phyloP scores from a whole-genome alignment of 2,888 invertebrate species.

The Leistus spinibarbis region DNA sequence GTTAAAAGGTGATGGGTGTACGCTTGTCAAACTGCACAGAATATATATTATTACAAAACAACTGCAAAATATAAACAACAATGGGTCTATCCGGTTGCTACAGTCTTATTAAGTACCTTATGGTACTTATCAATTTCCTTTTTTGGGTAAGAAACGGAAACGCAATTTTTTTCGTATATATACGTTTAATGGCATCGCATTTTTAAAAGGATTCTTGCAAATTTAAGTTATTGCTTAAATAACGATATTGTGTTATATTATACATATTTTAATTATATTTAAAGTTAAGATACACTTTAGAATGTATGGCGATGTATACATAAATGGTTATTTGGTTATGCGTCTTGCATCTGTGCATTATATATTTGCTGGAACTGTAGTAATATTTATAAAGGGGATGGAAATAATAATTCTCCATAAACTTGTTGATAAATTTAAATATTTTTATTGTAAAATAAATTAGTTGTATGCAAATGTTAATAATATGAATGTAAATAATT shows the following conservation, averaged over 20 bases:
- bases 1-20: not conserved
- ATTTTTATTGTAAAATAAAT: no score
- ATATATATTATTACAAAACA: constrained; percentile 4
- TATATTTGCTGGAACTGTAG: not conserved
- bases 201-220: not conserved
- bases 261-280: not conserved
- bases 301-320: not conserved
- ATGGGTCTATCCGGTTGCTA: constrained; percentile 77
- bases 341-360: not conserved
- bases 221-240: not conserved
- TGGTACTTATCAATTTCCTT: constrained; percentile 73
- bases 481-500: no score
- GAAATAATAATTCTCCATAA: not conserved
- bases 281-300: not conserved
- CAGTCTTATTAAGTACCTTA: constrained; percentile 71
- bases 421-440: not conserved
- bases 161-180: not conserved
- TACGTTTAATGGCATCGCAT: not conserved
- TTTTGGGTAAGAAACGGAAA: constrained; percentile 68
- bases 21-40: constrained; percentile 27
- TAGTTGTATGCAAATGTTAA: no score
- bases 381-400: not conserved
- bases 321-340: not conserved
- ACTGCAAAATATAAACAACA: constrained; percentile 42
- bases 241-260: not conserved